Evolutionary conservation across 2,113 vertebrate species (phyloP), one percentile per base, ranked within the genome.

Genomic region (Eulemur rufifrons): DNA sequence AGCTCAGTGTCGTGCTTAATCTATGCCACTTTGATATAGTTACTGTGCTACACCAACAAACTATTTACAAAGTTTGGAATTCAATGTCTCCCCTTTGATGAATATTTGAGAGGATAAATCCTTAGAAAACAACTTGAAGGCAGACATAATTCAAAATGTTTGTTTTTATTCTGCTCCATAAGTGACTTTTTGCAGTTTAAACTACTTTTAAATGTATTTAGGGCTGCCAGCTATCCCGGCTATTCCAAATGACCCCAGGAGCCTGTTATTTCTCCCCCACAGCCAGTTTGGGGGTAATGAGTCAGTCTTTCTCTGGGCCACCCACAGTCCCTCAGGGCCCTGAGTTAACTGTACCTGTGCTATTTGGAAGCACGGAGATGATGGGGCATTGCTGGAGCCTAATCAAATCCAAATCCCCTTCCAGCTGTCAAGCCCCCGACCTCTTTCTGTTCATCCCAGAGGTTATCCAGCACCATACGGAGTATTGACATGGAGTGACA

Each of bases 61-160:
- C 27, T 34, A 59, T 64, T 93, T 61, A 59, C 61, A 54, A 89
- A 54, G 10, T 95, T 87, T 64, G 14, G 39, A 89, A 82, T 86
- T 83, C 27, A 89, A 0, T 95, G 52, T 86, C 78, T 95, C 64
- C 63, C 42, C 20, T 95, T 83, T 64, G 50, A 89, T 89, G 89
- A 82, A 61, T 90, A 5, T 42, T 78, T 93, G 37, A 85, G 54
- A 71, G 37, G 32, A 61, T 63, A 64, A 73, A 13, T 74, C n/a
- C 80, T 77, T 89, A 85, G 76, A 80, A 95, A 95, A 68, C 45
- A 89, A 76, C n/a, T 71, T 61, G 8, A 84, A 97, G 47, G 81
- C n/a, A 76, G 45, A 39, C 66, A 80, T 68, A 56, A 23, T 85
- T 81, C 64, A 85, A 76, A 96, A 77, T 21, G 32, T 21, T 84